Evolutionary conservation across 1,140 invertebrate species (phyloP).

Genomic region (Lasaia peninsularis): DNA sequence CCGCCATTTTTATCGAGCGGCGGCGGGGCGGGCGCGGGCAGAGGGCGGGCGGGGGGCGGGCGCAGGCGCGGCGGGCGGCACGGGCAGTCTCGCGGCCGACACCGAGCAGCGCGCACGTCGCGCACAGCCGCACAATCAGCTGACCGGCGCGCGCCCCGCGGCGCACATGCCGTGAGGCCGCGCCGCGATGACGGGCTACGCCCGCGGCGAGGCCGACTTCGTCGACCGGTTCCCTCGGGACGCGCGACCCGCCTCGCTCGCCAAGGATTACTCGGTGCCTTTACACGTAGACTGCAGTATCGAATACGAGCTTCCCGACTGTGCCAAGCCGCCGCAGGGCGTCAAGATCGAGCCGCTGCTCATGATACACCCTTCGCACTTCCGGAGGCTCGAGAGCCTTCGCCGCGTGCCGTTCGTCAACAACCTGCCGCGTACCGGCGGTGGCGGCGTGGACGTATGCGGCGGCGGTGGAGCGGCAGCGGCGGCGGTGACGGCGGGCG

Average conservation of each 20-base stretch:
- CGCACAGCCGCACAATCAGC: constrained; percentile 48
- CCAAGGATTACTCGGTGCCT: constrained; percentile 87
- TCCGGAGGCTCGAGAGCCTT: constrained; percentile 87
- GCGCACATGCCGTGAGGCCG: constrained; percentile 67
- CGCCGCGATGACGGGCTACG: constrained; percentile 70
- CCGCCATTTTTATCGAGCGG: constrained; percentile 36
- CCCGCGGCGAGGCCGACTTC: constrained; percentile 66
- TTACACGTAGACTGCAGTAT: constrained; percentile 91
- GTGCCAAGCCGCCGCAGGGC: constrained; percentile 87
- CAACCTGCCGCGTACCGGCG: constrained; percentile 55
- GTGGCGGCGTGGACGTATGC: constrained; percentile 27
- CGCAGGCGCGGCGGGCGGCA: constrained; percentile 34
- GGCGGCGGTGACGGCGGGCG: constrained; percentile 28
- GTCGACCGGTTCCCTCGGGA: constrained; percentile 55
- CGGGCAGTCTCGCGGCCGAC: constrained; percentile 47
- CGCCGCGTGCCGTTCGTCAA: constrained; percentile 84
- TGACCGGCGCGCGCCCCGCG: constrained; percentile 65
- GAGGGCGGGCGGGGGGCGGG: constrained; percentile 28
- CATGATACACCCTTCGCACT: constrained; percentile 92
- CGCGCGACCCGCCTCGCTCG: constrained; percentile 57
- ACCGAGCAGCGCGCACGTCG: constrained; percentile 49
- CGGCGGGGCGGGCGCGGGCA: constrained; percentile 23
- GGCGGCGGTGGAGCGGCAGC: constrained; percentile 33
- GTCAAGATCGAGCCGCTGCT: constrained; percentile 85
- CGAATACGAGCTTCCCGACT: constrained; percentile 89